Evolutionary conservation across 2,797 vertebrate genomes (phyloP).

Genomic region (Arrhamphus sclerolepis): DNA sequence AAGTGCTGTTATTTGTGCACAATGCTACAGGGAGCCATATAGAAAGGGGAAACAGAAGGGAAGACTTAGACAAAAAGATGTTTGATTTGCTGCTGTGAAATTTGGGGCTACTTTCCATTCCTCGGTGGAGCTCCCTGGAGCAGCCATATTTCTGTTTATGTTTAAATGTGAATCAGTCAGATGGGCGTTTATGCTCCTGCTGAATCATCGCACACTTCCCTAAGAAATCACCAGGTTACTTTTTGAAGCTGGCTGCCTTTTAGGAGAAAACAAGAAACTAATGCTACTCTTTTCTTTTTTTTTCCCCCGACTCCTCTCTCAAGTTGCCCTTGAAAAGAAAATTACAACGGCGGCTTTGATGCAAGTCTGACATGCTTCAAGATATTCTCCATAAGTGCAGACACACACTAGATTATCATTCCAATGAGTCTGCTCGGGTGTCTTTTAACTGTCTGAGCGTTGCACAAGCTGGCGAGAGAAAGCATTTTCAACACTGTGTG

Average conservation of each 20-base stretch:
- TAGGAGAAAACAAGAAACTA: conserved; percentile 54
- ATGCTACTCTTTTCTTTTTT: conserved; percentile 50
- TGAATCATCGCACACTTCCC: conserved; percentile 60
- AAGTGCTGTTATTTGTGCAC: conserved; percentile 47
- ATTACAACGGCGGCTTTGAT: conserved; percentile 67
- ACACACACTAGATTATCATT: conserved; percentile 53
- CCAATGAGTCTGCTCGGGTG: conserved; percentile 48
- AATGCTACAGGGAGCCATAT: conserved; percentile 44
- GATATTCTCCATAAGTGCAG: conserved; percentile 58
- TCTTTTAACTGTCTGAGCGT: conserved; percentile 28
- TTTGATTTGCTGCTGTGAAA: conserved; percentile 64
- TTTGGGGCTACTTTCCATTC: conserved; percentile 57
- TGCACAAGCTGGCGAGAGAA: conserved; percentile 11
- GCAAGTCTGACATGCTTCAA: conserved; percentile 53
- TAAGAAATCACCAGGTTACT: conserved; percentile 41
- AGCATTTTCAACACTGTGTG: background rate
- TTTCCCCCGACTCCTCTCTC: conserved; percentile 61
- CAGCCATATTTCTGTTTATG: conserved; percentile 59
- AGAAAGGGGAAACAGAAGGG: conserved; percentile 23
- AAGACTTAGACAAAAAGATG: conserved; percentile 61
- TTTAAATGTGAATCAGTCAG: conserved; percentile 66
- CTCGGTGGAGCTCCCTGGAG: conserved; percentile 47
- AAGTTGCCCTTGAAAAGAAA: conserved; percentile 71
- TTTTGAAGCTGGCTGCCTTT: conserved; percentile 47
- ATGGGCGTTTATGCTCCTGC: conserved; percentile 56